These are phyloP conservation scores for Diphyllodes magnificus DNA, from an alignment of 2,113 vertebrate species.

Conservation along the genomic window DNA sequence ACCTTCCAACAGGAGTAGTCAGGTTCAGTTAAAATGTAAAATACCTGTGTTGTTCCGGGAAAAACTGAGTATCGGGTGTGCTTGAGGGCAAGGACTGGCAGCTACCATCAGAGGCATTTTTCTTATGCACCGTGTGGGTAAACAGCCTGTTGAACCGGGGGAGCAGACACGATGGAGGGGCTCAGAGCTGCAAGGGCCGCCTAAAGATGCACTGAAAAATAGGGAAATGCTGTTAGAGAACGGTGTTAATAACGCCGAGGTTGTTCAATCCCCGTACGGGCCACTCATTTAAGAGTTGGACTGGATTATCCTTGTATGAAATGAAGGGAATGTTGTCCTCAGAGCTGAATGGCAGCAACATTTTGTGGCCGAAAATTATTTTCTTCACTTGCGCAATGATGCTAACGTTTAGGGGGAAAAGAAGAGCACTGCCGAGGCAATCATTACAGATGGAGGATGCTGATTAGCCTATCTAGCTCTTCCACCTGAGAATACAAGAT, in stretches of 20 bases:
- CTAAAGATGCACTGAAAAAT: not conserved
- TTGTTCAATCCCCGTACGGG: accelerated
- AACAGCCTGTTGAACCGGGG: not conserved
- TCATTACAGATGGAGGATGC: not conserved
- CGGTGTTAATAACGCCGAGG: accelerated
- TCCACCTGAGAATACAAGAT: conserved; percentile 19
- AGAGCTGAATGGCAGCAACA: not conserved
- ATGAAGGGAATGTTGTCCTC: not conserved
- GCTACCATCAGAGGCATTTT: not conserved
- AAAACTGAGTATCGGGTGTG: not conserved
- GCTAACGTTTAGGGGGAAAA: not conserved
- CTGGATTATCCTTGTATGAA: not conserved
- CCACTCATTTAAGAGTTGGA: not conserved
- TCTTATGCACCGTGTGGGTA: not conserved
- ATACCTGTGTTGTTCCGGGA: not conserved
- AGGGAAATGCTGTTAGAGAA: not conserved
- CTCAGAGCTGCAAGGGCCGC: not conserved
- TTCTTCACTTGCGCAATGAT: not conserved
- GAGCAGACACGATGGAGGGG: not conserved
- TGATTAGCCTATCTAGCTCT: not conserved
- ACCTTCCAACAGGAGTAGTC: not conserved
- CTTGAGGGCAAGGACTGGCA: not conserved
- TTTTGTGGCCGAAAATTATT: not conserved
- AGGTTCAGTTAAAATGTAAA: not conserved
- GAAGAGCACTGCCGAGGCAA: not conserved